Evolutionary conservation across 2,113 vertebrate species (phyloP), one percentile per base, ranked within the genome.

Genomic region (Lophura nycthemera): DNA sequence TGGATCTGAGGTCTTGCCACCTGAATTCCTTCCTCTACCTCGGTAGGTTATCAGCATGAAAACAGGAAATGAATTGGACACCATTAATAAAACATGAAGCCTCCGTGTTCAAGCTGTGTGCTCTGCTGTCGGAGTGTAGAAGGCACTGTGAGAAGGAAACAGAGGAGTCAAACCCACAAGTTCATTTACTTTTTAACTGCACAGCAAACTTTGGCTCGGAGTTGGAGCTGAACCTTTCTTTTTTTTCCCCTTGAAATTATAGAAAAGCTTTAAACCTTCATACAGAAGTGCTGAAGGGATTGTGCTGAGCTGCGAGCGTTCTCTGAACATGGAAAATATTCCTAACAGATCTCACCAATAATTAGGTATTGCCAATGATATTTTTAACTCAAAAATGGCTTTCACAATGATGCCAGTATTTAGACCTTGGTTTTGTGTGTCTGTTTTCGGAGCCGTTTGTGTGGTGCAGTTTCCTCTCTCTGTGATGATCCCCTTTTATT

Each of bases 71-170:
- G 95, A 94, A 96, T 96, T 95, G 98, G 97, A 95, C 92, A 95
- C 96, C 95, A 98, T 98, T 97, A 98, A 98, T 98, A 98, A 98
- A 97, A 97, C 98, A 98, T 98, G 98, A 98, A 97, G 96, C 83
- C 67, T 78, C 42, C 59, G 75, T 95, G 96, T 93, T 97, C 93
- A 66, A 89, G 90, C 63, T 92, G 88, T 89, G 94, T 80, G 96
- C 97, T 95, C 97, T 95, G 90, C 56, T 5, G 18, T 95, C 96
- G 81, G 56, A 93, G 94, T 90, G 95, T 65, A 87, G 63, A 30
- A 86, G 78, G 90, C 84, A 78, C 84, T 20, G 80, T 40, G 78
- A 85, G 88, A 75, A 78, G 88, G 93, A 57, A 85, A 86, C 88
- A 64, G 77, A 85, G 71, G 75, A 90, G 75, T 81, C 88, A 91